A percentile compares a stretch with the other conserved stretches of the same genome.
Evolutionary conservation across 2,113 vertebrate species (phyloP).

Genomic region (Arenaria interpres): DNA sequence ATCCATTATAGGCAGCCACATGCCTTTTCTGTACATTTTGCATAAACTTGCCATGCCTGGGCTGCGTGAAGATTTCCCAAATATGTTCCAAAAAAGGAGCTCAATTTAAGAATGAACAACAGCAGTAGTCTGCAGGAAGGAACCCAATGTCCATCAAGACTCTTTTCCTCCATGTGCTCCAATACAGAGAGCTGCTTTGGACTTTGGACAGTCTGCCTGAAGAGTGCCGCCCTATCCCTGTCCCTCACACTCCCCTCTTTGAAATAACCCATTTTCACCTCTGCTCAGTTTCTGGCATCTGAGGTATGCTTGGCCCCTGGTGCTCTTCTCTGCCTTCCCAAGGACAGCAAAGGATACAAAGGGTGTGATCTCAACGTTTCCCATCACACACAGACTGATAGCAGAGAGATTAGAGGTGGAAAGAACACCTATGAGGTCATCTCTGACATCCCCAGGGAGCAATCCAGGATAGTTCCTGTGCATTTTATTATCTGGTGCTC

Average conservation of each 20-base stretch:
- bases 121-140: background rate
- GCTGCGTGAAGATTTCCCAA: background rate
- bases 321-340: background rate
- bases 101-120: background rate
- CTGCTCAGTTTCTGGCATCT: background rate
- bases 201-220: too few species aligned
- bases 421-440: slow-evolving; percentile 59
- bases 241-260: background rate
- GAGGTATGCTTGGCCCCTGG: background rate
- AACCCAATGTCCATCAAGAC: background rate
- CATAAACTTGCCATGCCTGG: background rate
- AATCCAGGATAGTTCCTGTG: background rate
- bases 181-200: background rate
- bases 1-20: background rate
- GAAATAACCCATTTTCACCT: background rate
- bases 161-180: background rate
- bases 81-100: background rate
- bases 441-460: background rate
- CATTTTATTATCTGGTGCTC: slow-evolving; percentile 19
- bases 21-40: background rate
- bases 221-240: background rate
- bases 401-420: background rate
- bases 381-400: background rate
- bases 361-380: background rate
- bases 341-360: background rate